Percentiles rank a stretch among this genome's conserved stretches.
phyloP scores from a whole-genome alignment of 2,113 vertebrate species.

The Nicator chloris region DNA sequence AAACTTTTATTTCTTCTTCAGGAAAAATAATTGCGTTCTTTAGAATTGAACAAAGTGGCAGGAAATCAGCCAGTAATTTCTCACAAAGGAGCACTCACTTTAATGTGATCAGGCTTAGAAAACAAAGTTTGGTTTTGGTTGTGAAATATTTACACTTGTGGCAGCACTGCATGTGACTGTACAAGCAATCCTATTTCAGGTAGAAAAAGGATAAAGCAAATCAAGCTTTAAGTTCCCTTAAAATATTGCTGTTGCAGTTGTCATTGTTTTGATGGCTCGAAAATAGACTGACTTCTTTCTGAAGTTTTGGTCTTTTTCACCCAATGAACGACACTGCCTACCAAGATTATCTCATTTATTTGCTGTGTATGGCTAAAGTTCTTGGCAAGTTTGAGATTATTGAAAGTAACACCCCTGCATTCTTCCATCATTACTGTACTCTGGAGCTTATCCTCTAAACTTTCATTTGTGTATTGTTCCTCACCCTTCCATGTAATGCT shows the following conservation, averaged over 20 bases:
- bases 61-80: constrained; percentile 14
- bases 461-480: background rate
- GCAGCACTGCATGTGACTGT: background rate
- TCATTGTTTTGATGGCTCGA: background rate
- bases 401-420: background rate
- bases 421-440: background rate
- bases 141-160: background rate
- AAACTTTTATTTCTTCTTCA: constrained; percentile 1
- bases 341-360: background rate
- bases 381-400: background rate
- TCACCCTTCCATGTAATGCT: background rate
- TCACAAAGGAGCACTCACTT: background rate
- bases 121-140: background rate
- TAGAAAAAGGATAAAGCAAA: background rate
- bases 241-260: background rate
- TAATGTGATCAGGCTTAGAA: background rate
- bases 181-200: background rate
- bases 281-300: background rate
- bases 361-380: background rate
- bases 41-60: background rate
- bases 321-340: background rate
- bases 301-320: background rate
- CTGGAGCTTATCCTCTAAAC: background rate
- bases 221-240: background rate
- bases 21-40: constrained; percentile 11